phyloP scores from a whole-genome alignment of 2,113 vertebrate species.

The Microcebus griseorufus region DNA sequence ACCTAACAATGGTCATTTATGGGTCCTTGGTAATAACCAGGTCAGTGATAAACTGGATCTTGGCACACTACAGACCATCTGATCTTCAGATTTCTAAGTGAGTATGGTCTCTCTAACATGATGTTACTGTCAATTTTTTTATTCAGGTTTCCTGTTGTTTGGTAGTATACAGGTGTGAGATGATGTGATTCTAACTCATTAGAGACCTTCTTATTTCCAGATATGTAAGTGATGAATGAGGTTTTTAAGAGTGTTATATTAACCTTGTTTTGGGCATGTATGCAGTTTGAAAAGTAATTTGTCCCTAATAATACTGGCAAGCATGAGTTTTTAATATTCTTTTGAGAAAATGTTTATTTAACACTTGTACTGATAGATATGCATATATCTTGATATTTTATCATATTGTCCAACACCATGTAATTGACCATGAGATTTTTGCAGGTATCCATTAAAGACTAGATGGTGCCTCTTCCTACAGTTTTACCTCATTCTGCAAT shows the following conservation, averaged over 20 bases:
- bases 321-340: background rate
- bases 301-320: background rate
- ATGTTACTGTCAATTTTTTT: background rate
- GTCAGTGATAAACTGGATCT: background rate
- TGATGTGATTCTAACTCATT: background rate
- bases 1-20: background rate
- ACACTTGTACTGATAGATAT: background rate
- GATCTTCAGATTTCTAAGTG: background rate
- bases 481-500: background rate
- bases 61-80: background rate
- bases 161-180: background rate
- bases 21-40: background rate
- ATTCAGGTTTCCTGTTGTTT: background rate
- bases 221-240: background rate
- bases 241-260: background rate
- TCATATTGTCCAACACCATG: background rate
- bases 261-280: background rate
- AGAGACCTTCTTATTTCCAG: background rate
- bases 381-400: background rate
- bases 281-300: background rate
- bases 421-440: background rate
- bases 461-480: background rate
- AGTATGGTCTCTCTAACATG: background rate
- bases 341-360: background rate
- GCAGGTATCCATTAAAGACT: background rate